Evolutionary conservation across 2,888 invertebrate genomes (phyloP).

Genomic region (Rugalucina vietnamica): DNA sequence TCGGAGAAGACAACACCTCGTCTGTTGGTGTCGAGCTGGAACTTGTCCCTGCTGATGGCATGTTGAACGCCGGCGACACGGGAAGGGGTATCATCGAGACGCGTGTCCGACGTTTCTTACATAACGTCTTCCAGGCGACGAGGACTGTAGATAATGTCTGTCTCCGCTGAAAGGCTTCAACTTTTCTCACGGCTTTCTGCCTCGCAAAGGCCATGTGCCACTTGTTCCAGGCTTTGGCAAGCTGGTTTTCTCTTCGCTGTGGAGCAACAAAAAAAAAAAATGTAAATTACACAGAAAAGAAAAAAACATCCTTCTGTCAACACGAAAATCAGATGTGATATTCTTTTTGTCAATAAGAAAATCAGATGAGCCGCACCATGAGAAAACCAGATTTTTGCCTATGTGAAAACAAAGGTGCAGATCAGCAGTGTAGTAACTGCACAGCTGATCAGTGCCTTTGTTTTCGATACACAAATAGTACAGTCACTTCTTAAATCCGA

Average conservation of each 20-base stretch:
- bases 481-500: too few species aligned
- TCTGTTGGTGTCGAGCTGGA: constrained; percentile 50
- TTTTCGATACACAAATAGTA: too few species aligned
- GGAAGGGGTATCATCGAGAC: constrained; percentile 55
- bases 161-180: constrained; percentile 60
- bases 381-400: too few species aligned
- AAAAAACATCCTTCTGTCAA: too few species aligned
- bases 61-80: constrained; percentile 47
- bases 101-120: constrained; percentile 37
- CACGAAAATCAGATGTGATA: too few species aligned
- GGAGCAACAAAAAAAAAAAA: neutral
- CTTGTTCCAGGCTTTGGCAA: constrained; percentile 62
- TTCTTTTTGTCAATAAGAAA: too few species aligned
- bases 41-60: constrained; percentile 36
- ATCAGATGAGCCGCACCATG: too few species aligned
- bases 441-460: too few species aligned
- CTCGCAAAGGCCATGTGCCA: constrained; percentile 72
- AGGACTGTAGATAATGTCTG: constrained; percentile 69
- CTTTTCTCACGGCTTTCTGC: constrained; percentile 54
- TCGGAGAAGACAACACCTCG: constrained; percentile 39
- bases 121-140: constrained; percentile 62
- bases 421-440: too few species aligned
- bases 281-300: too few species aligned
- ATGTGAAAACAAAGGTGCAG: too few species aligned
- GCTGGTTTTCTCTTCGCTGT: constrained; percentile 61